phyloP scores from a whole-genome alignment of 2,797 vertebrate genomes.

The Sitta carolinensis region DNA sequence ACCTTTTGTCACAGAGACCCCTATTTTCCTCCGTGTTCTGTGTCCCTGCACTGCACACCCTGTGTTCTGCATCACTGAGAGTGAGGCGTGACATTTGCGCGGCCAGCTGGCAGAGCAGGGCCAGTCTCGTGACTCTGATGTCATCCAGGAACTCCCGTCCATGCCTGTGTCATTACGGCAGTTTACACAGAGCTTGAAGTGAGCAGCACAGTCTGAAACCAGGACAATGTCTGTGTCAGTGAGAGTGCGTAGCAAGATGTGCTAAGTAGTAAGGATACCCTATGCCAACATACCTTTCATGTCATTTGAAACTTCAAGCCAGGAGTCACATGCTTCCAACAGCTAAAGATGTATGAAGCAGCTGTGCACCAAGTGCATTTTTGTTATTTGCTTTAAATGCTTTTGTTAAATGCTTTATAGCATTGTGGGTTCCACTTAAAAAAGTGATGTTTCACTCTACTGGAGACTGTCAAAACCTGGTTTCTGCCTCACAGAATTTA shows the following conservation, averaged over 20 bases:
- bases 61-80: neutral
- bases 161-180: neutral
- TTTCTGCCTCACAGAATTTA: neutral
- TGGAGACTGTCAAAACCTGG: neutral
- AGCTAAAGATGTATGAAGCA: neutral
- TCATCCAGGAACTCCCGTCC: neutral
- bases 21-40: neutral
- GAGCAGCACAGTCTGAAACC: neutral
- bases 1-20: neutral
- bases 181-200: neutral
- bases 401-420: neutral
- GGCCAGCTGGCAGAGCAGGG: neutral
- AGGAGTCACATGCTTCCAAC: neutral
- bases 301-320: neutral
- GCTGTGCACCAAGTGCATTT: neutral
- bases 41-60: fast-evolving
- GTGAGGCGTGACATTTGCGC: neutral
- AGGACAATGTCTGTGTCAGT: neutral
- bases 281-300: fast-evolving
- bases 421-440: neutral
- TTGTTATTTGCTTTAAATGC: neutral
- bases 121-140: neutral
- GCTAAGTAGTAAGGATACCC: neutral
- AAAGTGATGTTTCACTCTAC: neutral
- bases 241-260: neutral